These are phyloP conservation scores for Danio jaintianensis DNA, from an alignment of 2,797 vertebrate genomes.

Conservation along the genomic window DNA sequence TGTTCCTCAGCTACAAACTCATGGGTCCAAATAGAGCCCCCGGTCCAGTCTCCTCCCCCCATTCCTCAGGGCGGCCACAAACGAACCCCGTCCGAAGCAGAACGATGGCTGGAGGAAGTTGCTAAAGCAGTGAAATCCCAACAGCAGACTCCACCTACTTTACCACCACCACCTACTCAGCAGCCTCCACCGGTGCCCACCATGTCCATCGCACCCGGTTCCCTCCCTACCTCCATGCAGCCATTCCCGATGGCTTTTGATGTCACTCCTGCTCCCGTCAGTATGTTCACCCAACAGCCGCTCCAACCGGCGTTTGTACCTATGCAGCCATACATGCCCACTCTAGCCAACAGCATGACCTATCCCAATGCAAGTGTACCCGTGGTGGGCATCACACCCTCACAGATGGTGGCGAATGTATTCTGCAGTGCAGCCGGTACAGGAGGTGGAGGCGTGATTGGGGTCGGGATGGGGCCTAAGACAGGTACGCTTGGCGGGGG, in stretches of 20 bases:
- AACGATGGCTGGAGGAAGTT: constrained; percentile 92
- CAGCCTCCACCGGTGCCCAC: constrained; percentile 59
- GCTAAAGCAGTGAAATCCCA: constrained; percentile 85
- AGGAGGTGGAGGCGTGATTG: constrained; percentile 69
- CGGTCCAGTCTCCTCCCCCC: constrained; percentile 73
- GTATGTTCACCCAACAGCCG: constrained; percentile 77
- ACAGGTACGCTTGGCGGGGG: constrained; percentile 66
- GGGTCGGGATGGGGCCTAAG: constrained; percentile 69
- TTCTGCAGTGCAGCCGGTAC: constrained; percentile 87
- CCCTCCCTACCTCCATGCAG: constrained; percentile 82
- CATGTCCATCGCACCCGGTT: constrained; percentile 64
- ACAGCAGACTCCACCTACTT: constrained; percentile 71
- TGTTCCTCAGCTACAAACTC: constrained; percentile 72
- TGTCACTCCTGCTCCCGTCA: constrained; percentile 73
- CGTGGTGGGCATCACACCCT: constrained; percentile 91
- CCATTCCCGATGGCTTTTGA: constrained; percentile 83
- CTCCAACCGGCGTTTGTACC: constrained; percentile 81
- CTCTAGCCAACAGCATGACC: constrained; percentile 80
- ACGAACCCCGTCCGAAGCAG: constrained; percentile 90
- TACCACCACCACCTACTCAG: constrained; percentile 54
- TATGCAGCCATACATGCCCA: constrained; percentile 83
- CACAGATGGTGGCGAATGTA: constrained; percentile 93
- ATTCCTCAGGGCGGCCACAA: constrained; percentile 82
- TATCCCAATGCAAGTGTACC: constrained; percentile 84
- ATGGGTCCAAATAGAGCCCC: constrained; percentile 81